Evolutionary conservation across 2,113 vertebrate genomes (phyloP).

Genomic region (Trogon melanurus): DNA sequence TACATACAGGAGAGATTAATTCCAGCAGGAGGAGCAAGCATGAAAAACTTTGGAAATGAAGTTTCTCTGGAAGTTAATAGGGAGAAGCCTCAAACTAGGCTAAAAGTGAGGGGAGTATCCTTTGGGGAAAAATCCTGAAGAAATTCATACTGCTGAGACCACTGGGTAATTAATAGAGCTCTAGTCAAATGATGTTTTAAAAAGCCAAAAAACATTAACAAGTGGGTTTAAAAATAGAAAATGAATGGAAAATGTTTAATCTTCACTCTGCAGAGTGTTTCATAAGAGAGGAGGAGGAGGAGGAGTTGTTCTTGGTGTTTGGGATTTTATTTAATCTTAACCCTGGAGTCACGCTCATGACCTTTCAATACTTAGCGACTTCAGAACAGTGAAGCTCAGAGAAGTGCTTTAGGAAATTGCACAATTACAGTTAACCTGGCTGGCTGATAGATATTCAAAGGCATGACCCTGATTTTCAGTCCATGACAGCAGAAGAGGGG

Average conservation of each 20-base stretch:
- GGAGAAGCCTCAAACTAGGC: slow-evolving; percentile 5
- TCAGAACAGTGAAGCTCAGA: not conserved
- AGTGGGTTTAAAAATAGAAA: slow-evolving; percentile 52
- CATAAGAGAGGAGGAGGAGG: slow-evolving; percentile 38
- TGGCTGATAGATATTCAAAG: not conserved
- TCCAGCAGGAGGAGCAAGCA: not conserved
- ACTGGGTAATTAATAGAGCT: slow-evolving; percentile 21
- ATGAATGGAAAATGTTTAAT: slow-evolving; percentile 30
- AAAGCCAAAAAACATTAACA: slow-evolving; percentile 47
- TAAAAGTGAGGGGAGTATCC: slow-evolving; percentile 17
- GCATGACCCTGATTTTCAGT: not conserved
- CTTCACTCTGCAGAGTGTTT: slow-evolving; percentile 26
- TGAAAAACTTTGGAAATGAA: not conserved
- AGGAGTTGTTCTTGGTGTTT: not conserved
- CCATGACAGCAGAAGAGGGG: not conserved
- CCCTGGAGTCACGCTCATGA: not conserved
- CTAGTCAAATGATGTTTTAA: slow-evolving; percentile 17
- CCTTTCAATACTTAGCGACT: not conserved
- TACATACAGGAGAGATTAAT: not conserved
- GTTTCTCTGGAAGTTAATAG: not conserved
- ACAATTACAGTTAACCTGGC: not conserved
- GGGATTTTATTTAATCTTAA: slow-evolving; percentile 28
- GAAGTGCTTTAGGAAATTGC: not conserved
- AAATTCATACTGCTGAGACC: slow-evolving; percentile 18
- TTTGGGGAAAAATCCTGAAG: slow-evolving; percentile 4